phyloP scores from a whole-genome alignment of 92 coral and sea anemone genomes.

The Phenganax marumi region DNA sequence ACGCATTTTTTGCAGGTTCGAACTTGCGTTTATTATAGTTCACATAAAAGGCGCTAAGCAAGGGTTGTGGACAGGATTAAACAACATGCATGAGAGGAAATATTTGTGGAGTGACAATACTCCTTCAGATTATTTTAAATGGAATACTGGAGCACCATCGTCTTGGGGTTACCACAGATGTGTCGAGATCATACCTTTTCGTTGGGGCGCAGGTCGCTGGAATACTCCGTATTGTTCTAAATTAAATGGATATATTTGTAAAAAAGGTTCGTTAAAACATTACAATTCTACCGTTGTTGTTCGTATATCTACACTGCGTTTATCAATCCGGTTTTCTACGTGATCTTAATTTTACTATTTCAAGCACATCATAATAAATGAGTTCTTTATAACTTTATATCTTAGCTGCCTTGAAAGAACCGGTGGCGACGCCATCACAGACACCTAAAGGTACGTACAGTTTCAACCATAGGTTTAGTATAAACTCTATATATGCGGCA shows the following conservation, averaged over 20 bases:
- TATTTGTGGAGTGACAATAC: conserved; percentile 69
- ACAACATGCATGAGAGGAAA: conserved; percentile 59
- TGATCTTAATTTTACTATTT: not conserved
- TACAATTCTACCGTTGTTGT: not conserved
- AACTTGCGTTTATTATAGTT: conserved; percentile 22
- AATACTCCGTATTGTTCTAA: conserved; percentile 52
- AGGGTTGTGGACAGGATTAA: conserved; percentile 82
- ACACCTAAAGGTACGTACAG: conserved; percentile 29
- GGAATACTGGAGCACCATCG: conserved; percentile 71
- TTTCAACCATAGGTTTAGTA: not conserved
- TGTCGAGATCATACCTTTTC: conserved; percentile 61
- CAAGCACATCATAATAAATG: not conserved
- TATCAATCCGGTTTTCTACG: not conserved
- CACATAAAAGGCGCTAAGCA: conserved; percentile 21
- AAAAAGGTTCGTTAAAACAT: conserved; percentile 60
- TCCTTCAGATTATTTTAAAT: conserved; percentile 65
- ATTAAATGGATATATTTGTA: conserved; percentile 70
- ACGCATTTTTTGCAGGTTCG: not conserved
- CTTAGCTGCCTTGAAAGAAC: conserved; percentile 14
- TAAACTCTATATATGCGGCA: not conserved
- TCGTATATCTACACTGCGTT: not conserved
- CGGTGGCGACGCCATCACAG: conserved; percentile 22
- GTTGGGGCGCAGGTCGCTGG: conserved; percentile 77
- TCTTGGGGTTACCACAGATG: conserved; percentile 50
- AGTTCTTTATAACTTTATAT: not conserved